Evolutionary conservation across 37 sponge, comb jelly and placozoan species (phyloP).

Genomic region (Axinella damicornis): DNA sequence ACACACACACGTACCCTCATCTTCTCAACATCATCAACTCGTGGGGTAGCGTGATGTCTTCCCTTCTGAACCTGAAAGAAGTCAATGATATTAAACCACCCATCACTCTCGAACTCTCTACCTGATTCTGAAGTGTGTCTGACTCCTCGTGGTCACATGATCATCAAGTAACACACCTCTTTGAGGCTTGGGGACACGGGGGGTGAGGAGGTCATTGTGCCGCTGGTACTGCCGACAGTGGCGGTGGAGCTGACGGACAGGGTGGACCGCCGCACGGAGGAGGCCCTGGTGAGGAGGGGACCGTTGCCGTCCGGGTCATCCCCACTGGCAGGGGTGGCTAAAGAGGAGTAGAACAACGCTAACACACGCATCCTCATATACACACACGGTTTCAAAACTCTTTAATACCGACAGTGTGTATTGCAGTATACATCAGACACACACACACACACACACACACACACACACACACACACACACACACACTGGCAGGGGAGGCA

Average conservation of each 20-base stretch:
- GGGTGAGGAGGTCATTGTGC: neutral
- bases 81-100: no score
- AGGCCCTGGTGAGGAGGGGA: neutral
- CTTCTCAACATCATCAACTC: constrained; percentile 72
- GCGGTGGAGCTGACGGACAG: constrained; percentile 19
- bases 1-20: constrained; percentile 67
- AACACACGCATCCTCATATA: no score
- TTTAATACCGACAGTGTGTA: no score
- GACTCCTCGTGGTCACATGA: no score
- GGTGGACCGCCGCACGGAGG: constrained; percentile 13
- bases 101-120: no score
- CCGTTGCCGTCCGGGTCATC: constrained; percentile 38
- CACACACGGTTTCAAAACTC: no score
- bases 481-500: constrained; percentile 12
- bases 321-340: constrained; percentile 17
- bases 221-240: neutral
- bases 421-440: no score
- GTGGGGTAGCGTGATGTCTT: neutral
- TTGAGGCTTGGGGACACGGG: constrained; percentile 21
- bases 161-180: constrained; percentile 42
- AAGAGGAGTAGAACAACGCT: neutral
- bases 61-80: no score
- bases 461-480: no score
- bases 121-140: no score
- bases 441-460: no score